These are phyloP conservation scores for Drosophila miranda DNA, from an alignment of 1,140 invertebrate species.

Conservation along the genomic window DNA sequence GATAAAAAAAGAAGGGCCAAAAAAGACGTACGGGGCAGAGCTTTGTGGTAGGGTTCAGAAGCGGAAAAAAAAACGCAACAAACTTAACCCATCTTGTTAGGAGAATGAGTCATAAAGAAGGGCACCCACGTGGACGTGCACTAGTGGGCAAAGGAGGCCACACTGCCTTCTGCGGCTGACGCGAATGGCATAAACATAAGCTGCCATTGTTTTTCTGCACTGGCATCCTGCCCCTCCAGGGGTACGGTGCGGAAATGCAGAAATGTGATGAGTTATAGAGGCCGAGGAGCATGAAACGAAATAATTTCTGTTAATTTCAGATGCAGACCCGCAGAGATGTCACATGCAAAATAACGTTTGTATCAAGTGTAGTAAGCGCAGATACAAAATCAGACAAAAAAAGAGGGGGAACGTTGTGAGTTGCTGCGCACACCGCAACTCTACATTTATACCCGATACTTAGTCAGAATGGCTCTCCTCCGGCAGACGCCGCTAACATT, in stretches of 20 bases:
- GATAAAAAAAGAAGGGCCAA: slow-evolving; percentile 11
- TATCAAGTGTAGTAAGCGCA: slow-evolving; percentile 44
- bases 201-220: slow-evolving; percentile 63
- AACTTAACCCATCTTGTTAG: slow-evolving; percentile 66
- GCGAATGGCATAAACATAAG: slow-evolving; percentile 75
- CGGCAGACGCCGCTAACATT: no score
- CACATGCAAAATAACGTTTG: slow-evolving; percentile 42
- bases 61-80: slow-evolving; percentile 72
- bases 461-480: no score
- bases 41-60: slow-evolving; percentile 24
- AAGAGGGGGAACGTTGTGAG: not conserved
- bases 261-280: slow-evolving; percentile 43
- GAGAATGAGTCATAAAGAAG: slow-evolving; percentile 6
- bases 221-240: not conserved
- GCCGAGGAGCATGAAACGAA: slow-evolving; percentile 54
- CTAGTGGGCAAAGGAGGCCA: no score
- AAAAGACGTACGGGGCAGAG: not conserved
- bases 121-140: slow-evolving; percentile 1
- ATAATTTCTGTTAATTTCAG: slow-evolving; percentile 79
- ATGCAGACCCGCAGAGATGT: slow-evolving; percentile 49
- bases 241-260: slow-evolving; percentile 19
- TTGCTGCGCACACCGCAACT: no score
- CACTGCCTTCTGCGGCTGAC: slow-evolving; percentile 61
- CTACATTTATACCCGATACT: no score
- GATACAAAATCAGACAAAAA: slow-evolving; percentile 51